Percentiles rank a stretch among this genome's conserved stretches.
Conservation (phyloP, 2,888 invertebrate species). For the Sisyra terminalis region DNA sequence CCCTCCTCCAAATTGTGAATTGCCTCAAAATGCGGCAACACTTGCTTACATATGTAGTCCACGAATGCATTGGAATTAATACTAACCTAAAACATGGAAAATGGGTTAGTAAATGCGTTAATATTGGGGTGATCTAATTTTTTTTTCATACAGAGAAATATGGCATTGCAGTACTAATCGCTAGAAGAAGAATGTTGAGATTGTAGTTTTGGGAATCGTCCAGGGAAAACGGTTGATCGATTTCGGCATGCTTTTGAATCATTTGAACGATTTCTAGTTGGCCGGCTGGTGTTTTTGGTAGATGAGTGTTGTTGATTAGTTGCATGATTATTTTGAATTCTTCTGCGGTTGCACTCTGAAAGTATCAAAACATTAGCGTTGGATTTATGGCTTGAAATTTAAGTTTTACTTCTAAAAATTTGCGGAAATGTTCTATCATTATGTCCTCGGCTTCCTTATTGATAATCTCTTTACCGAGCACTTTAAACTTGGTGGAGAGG, state of each 20-base stretch:
- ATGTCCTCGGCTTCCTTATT: conserved; percentile 75
- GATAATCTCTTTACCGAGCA: conserved; percentile 58
- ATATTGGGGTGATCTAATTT: not conserved
- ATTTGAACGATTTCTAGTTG: conserved; percentile 78
- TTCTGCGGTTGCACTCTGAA: conserved; percentile 76
- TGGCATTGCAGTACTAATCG: conserved; percentile 48
- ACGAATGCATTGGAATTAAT: conserved; percentile 76
- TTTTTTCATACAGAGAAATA: conserved; percentile 66
- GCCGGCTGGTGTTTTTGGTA: conserved; percentile 66
- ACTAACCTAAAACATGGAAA: conserved; percentile 39
- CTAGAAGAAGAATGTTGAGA: conserved; percentile 3
- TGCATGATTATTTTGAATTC: conserved; percentile 86
- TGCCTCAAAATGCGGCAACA: conserved; percentile 57
- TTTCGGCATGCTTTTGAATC: conserved; percentile 71
- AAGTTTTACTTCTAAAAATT: conserved; percentile 55
- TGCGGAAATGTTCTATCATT: conserved; percentile 69
- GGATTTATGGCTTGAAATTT: too few species aligned
- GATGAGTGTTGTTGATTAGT: conserved; percentile 62
- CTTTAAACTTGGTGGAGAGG: conserved; percentile 65
- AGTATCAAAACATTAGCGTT: conserved; percentile 9
- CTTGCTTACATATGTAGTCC: conserved; percentile 67
- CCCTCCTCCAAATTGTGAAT: conserved; percentile 42
- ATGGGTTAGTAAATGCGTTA: too few species aligned
- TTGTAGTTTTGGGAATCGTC: conserved; percentile 30
- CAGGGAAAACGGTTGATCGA: conserved; percentile 43